Percentiles rank a stretch among this genome's conserved stretches.
Evolutionary conservation across 1,140 invertebrate species (phyloP).

Genomic region (Brachionus manjavacas): DNA sequence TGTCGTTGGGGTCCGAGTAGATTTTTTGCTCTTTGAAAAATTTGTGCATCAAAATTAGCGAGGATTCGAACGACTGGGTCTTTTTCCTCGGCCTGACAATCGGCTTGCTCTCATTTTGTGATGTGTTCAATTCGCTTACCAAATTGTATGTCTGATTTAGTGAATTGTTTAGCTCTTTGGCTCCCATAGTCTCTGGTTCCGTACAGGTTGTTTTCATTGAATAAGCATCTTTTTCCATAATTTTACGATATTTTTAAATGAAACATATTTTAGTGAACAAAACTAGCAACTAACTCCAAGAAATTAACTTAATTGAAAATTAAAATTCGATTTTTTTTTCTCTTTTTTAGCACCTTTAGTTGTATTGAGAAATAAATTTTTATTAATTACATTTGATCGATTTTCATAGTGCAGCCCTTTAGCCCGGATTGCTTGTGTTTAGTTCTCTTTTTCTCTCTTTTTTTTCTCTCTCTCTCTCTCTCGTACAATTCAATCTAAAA

Average conservation of each 20-base stretch:
- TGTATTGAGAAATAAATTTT: background rate
- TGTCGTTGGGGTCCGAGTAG: constrained; percentile 11
- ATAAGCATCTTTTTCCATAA: constrained; percentile 26
- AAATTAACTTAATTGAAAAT: background rate
- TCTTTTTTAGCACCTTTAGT: background rate
- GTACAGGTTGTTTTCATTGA: background rate
- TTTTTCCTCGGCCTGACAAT: background rate
- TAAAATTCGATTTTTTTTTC: background rate
- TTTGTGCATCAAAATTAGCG: constrained; percentile 24
- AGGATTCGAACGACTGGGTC: constrained; percentile 3
- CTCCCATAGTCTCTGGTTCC: background rate
- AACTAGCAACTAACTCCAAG: background rate
- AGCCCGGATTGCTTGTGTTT: background rate
- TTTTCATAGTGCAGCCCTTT: background rate
- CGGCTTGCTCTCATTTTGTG: background rate
- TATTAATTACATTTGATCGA: background rate
- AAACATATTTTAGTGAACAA: constrained; percentile 23
- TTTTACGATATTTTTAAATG: constrained; percentile 25
- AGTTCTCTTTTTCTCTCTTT: background rate
- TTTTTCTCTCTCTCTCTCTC: background rate
- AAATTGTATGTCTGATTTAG: background rate
- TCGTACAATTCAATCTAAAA: background rate
- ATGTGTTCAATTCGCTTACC: background rate
- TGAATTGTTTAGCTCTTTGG: background rate
- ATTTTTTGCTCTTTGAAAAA: constrained; percentile 39